phyloP scores from a whole-genome alignment of 2,113 vertebrate genomes.

The Nothobranchius furzeri region DNA sequence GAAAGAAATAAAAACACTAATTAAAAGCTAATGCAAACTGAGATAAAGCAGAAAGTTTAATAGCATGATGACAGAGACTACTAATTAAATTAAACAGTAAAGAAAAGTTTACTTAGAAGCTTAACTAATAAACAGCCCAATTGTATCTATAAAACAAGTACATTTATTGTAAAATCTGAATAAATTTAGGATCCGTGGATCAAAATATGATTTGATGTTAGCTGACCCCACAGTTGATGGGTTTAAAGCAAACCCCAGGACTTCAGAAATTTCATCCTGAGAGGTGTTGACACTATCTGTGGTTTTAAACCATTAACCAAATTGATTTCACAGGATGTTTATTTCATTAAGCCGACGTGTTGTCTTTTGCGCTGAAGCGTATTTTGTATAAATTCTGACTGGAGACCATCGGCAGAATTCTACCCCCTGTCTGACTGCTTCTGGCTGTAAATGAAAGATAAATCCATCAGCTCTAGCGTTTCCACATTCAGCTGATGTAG shows the following conservation, averaged over 20 bases:
- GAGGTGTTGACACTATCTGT: constrained; percentile 5
- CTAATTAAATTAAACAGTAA: no score
- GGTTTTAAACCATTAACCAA: constrained; percentile 1
- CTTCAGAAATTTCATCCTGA: neutral
- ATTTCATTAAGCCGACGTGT: constrained; percentile 11
- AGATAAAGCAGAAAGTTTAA: no score
- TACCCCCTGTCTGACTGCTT: constrained; percentile 23
- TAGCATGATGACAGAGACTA: no score
- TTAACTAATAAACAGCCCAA: no score
- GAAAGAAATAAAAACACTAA: no score
- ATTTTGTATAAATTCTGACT: constrained; percentile 20
- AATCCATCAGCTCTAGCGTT: constrained; percentile 57
- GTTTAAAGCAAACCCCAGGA: neutral
- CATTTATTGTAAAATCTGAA: no score
- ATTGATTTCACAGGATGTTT: constrained; percentile 22
- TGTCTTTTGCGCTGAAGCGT: constrained; percentile 29
- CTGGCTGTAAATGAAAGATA: constrained; percentile 38
- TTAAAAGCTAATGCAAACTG: no score
- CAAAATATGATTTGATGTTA: neutral
- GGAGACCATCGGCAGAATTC: constrained; percentile 41
- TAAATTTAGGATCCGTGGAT: neutral
- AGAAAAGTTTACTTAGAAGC: no score
- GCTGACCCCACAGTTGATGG: neutral
- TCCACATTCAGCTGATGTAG: constrained; percentile 59
- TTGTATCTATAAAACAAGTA: no score